Evolutionary conservation across 2,888 invertebrate genomes (phyloP).

Genomic region (Diaphora mendica): DNA sequence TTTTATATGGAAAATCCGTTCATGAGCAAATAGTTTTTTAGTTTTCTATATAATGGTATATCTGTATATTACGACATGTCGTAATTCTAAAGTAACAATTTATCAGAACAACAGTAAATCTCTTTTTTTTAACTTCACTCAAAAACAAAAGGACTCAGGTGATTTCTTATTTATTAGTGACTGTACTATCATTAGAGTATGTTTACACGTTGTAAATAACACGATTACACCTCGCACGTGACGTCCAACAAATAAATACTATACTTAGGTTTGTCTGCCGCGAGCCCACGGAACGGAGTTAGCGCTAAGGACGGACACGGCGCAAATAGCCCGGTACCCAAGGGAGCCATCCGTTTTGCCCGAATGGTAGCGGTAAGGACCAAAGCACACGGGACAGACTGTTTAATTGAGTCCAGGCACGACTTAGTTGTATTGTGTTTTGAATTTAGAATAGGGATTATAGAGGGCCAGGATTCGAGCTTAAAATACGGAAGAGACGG

Average conservation of each 20-base stretch:
- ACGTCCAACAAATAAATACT: constrained; percentile 24
- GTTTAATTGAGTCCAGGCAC: constrained; percentile 53
- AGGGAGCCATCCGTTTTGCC: constrained; percentile 61
- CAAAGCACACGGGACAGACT: constrained; percentile 49
- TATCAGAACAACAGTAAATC: not conserved
- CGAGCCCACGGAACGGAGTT: constrained; percentile 19
- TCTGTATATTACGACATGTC: too few relatives aligned
- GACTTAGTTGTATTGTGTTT: constrained; percentile 49
- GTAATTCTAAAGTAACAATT: too few relatives aligned
- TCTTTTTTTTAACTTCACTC: not conserved
- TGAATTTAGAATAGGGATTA: constrained; percentile 46
- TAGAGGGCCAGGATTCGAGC: not conserved
- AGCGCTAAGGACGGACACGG: constrained; percentile 42
- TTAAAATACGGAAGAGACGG: not conserved
- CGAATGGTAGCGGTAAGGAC: constrained; percentile 54
- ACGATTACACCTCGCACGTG: constrained; percentile 8
- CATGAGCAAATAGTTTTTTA: too few relatives aligned
- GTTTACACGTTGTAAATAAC: constrained; percentile 14
- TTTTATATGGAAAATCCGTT: too few relatives aligned
- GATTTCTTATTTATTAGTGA: not conserved
- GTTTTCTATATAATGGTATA: too few relatives aligned
- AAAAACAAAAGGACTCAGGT: not conserved
- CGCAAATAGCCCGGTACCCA: constrained; percentile 58
- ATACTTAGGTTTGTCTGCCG: constrained; percentile 43
- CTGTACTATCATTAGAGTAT: not conserved